These are phyloP conservation scores for Nasonia longicornis DNA, from an alignment of 1,140 invertebrate species.

Conservation along the genomic window DNA sequence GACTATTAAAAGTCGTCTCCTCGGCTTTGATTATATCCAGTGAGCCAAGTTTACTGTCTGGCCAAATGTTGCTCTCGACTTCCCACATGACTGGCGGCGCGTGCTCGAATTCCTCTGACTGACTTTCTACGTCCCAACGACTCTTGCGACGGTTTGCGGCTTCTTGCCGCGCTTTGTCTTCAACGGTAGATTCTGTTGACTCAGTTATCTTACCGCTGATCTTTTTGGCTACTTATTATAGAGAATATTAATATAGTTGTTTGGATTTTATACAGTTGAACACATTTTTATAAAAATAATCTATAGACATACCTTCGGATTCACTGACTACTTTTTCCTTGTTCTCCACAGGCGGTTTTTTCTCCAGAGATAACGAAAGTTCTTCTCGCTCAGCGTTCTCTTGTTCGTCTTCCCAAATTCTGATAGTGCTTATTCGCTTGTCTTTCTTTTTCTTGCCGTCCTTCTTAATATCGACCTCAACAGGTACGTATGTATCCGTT, in stretches of 20 bases:
- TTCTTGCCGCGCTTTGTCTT: constrained; percentile 35
- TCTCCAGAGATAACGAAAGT: constrained; percentile 41
- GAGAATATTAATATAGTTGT: neutral
- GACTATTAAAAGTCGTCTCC: constrained; percentile 15
- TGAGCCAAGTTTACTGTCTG: constrained; percentile 42
- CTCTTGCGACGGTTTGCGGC: constrained; percentile 50
- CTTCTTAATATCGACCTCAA: constrained; percentile 57
- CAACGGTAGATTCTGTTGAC: neutral
- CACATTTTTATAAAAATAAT: neutral
- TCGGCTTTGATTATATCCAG: constrained; percentile 27
- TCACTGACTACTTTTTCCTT: constrained; percentile 44
- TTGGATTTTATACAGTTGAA: constrained; percentile 1
- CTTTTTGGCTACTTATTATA: constrained; percentile 3
- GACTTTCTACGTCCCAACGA: constrained; percentile 60
- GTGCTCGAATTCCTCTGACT: constrained; percentile 55
- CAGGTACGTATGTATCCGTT: constrained; percentile 64
- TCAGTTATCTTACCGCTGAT: neutral
- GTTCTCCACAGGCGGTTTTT: constrained; percentile 34
- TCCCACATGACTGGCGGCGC: constrained; percentile 63
- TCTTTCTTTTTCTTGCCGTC: constrained; percentile 60
- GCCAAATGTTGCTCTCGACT: constrained; percentile 60
- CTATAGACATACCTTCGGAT: constrained; percentile 33
- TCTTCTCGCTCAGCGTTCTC: constrained; percentile 64
- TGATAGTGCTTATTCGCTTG: constrained; percentile 54
- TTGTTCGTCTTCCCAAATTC: constrained; percentile 67